Base-by-base conservation (phyloP, 35 echinoderm and acorn worm species). In the Apostichopus japonicus region DNA sequence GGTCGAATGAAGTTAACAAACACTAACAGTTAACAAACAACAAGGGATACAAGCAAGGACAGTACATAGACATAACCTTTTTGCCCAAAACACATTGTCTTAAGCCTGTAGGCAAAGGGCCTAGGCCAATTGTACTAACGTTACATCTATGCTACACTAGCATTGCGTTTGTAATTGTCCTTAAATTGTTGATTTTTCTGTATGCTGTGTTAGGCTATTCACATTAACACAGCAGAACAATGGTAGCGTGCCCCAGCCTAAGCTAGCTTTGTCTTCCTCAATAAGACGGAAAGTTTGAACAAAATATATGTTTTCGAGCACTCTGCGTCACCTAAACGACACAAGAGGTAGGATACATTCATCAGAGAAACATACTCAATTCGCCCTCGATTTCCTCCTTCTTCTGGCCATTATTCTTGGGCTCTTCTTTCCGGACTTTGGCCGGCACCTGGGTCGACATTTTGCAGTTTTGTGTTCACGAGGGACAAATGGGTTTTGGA, bases 361-460 rank as follows among this genome's bases (percentile, higher is more conserved):
- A 58, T 17, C n/a, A 17, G 51, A 22, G 53, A 84, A 58, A 84
- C 81, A 84, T 84, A 84, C 81, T 84, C 57, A 84, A 57, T 84
- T 84, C 81, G 57, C 81, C 81, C 81, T 84, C 81, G 55, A 84
- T 84, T 93, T 98, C 97, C 17, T 95, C 94, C 25, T 80, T 94
- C 88, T 98, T 94, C 94, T 98, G 93, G 57, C 97, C 97, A 93
- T 98, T 98, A 77, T 98, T 98, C 92, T 93, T 94, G 62, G 93
- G 86, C 86, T 98, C 97, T 94, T 96, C 97, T 91, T 98, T 98
- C 92, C 95, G 91, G 84, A 98, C 83, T 98, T 98, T 98, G 79
- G 97, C 94, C 92, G 96, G 96, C 93, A 94, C 79, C 79, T 53
- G 94, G 89, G 94, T 90, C 70, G 96, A 98, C 96, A 98, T 98